Evolutionary conservation across 35 echinoderm and acorn worm genomes (phyloP), one percentile per base, ranked within the genome.

Genomic region (Apostichopus japonicus): DNA sequence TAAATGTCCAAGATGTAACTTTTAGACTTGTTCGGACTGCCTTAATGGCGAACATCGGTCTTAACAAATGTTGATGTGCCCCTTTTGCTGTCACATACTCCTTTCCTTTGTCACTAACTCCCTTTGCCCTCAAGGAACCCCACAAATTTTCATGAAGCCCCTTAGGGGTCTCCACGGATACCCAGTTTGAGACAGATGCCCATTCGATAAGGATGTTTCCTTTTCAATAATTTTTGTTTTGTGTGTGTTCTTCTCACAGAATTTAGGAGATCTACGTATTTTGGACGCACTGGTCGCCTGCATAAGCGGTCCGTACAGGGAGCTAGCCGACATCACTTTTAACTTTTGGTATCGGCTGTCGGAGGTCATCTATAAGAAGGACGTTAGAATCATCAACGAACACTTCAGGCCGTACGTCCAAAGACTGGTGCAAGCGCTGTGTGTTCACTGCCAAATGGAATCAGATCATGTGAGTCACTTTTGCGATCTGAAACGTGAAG

Each of bases 311-410:
- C 90, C 90, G 11, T 95, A 99, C 77, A 94, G 93, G 56, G 97
- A 99, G 79, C 93, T 96, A 9, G 95, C 97, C 1, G 97, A 99
- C 67, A 99, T 99, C 86, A 99, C 97, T 17, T 99, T 99, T 78
- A 99, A 99, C 70, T 99, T 99, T 90, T 99, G 93, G 88, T 99
- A 99, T 72, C 80, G 97, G 6, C 84, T 99, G 10, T 99, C 97
- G 21, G 97, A 99, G 65, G 92, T 95, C 3, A 57, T 99, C 52
- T 99, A 99, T 79, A 96, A 96, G 76, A 76, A 93, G 8, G 83
- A 96, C 58, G 92, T 91, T 75, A 71, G 87, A 54, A 80, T 83
- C 23, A 65, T 96, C 24, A 96, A 94, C 19, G 97, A 99, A 23
- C 51, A 96, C 53, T 99, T 91, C 92, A 91, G 97, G 91, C 95